A percentile compares a stretch with the other conserved stretches of the same genome.
phyloP scores from a whole-genome alignment of 37 sponge, comb jelly and placozoan species.

The Aphrocallistes beatrix region DNA sequence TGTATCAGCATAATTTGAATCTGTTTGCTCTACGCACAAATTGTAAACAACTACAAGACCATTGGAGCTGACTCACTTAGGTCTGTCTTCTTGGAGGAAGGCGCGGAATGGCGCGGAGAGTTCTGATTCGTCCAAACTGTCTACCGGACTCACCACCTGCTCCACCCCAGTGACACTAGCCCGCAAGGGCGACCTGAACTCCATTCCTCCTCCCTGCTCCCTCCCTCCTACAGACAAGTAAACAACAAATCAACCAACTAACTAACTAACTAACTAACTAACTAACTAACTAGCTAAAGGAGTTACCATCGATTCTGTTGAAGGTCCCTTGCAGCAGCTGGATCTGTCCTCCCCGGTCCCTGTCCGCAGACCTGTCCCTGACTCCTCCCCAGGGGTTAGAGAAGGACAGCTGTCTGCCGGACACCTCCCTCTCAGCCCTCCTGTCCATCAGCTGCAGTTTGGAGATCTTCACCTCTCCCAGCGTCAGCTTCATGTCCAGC shows the following conservation, averaged over 20 bases:
- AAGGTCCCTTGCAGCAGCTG: not conserved
- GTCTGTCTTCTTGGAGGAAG: not conserved
- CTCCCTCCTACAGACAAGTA: too few species aligned
- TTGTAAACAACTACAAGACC: not conserved
- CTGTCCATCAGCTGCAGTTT: conserved; percentile 8
- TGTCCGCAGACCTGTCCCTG: not conserved
- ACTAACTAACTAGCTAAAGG: too few species aligned
- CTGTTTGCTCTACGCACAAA: too few species aligned
- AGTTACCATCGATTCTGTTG: not conserved
- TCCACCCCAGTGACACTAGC: not conserved
- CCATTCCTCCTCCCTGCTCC: not conserved
- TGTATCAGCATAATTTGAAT: too few species aligned
- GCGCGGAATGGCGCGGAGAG: not conserved
- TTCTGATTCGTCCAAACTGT: not conserved
- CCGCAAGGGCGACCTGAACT: not conserved
- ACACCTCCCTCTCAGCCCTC: not conserved
- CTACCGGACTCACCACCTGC: not conserved
- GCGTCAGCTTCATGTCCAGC: not conserved
- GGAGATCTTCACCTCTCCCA: not conserved
- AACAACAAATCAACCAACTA: too few species aligned
- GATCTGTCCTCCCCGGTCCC: not conserved
- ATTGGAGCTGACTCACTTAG: not conserved
- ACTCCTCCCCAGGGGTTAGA: not conserved
- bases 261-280: too few species aligned
- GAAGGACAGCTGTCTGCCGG: not conserved